A percentile compares a stretch with the other conserved stretches of the same genome.
Evolutionary conservation across 2,113 vertebrate genomes (phyloP).

Genomic region (Syngnathus floridae): DNA sequence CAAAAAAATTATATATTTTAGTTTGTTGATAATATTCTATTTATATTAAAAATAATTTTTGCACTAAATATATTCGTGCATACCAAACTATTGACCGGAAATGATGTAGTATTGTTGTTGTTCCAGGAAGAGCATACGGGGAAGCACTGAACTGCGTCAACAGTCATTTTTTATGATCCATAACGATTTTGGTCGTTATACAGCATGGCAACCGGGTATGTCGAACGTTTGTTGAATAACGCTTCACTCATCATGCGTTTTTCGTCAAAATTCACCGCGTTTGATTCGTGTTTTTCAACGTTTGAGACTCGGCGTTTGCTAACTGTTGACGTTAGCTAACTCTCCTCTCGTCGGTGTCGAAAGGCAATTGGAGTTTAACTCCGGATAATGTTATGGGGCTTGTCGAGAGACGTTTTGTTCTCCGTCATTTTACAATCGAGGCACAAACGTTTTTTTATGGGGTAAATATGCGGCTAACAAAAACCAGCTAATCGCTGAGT

Average conservation of each 20-base stretch:
- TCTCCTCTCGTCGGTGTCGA: conserved; percentile 14
- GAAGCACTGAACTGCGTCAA: conserved; percentile 74
- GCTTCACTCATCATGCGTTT: background rate
- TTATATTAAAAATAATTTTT: background rate
- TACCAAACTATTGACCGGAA: conserved; percentile 37
- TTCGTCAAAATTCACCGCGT: background rate
- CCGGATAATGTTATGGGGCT: background rate
- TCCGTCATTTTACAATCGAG: background rate
- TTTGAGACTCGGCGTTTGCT: conserved; percentile 13
- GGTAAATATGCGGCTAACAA: conserved; percentile 8
- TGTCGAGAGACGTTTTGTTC: background rate
- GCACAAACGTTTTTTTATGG: background rate
- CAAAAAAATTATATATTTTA: background rate
- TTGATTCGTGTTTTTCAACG: conserved; percentile 14
- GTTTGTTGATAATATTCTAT: background rate
- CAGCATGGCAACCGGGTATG: conserved; percentile 58
- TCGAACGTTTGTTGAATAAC: background rate
- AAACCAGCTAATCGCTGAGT: conserved; percentile 27
- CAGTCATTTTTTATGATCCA: conserved; percentile 45
- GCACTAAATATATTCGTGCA: background rate
- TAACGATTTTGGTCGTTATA: conserved; percentile 33
- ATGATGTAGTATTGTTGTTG: conserved; percentile 63
- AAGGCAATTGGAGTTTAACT: too few relatives aligned
- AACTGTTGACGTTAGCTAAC: conserved; percentile 50
- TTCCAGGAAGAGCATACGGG: conserved; percentile 67